Evolutionary conservation across 2,888 invertebrate species (phyloP).

Genomic region (Copidosoma aretas): DNA sequence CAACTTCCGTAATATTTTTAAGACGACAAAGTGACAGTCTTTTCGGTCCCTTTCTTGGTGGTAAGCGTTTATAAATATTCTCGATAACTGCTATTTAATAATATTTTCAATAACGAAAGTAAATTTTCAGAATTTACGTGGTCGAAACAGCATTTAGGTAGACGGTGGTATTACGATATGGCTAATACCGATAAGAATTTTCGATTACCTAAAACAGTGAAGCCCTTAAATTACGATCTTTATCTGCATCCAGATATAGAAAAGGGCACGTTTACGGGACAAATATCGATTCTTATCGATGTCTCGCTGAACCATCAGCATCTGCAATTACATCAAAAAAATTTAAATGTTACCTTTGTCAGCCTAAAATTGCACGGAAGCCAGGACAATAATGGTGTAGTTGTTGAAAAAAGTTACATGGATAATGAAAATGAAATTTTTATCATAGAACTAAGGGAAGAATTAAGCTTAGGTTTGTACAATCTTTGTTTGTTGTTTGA

Average conservation of each 20-base stretch:
- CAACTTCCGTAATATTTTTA: too few species aligned
- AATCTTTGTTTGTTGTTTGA: conserved; percentile 64
- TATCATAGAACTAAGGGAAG: conserved; percentile 48
- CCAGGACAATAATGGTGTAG: conserved; percentile 47
- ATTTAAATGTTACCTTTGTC: conserved; percentile 63
- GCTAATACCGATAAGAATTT: conserved; percentile 44
- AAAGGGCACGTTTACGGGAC: conserved; percentile 68
- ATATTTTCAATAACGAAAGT: too few species aligned
- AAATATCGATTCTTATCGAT: conserved; percentile 65
- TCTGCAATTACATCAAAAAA: conserved; percentile 65
- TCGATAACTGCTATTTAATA: too few species aligned
- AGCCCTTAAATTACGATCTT: conserved; percentile 71
- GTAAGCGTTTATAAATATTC: too few species aligned
- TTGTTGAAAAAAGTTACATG: conserved; percentile 44
- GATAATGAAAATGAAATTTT: conserved; percentile 53
- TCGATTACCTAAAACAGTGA: conserved; percentile 68
- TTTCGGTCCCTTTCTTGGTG: too few species aligned
- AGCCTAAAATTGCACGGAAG: conserved; percentile 50
- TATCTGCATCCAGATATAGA: conserved; percentile 70
- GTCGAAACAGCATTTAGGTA: too few species aligned
- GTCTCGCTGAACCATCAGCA: conserved; percentile 61
- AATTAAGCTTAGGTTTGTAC: conserved; percentile 58
- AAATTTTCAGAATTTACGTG: too few species aligned
- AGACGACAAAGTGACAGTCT: too few species aligned
- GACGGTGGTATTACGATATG: too few species aligned